Conservation (phyloP, 2,797 vertebrate genomes). For the Pseudotriccus pelzelni region DNA sequence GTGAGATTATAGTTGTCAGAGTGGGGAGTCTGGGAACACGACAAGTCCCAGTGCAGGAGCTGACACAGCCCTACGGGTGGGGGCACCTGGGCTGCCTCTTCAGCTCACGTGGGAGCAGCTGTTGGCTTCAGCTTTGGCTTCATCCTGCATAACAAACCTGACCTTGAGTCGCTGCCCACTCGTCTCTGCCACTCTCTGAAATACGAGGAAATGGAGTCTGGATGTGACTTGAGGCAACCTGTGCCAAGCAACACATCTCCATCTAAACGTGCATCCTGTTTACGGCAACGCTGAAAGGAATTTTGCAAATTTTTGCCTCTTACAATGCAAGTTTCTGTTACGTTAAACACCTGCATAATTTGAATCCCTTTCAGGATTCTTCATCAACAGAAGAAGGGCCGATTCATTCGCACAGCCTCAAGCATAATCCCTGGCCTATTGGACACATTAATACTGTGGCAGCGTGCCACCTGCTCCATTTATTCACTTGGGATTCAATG, state of each 20-base stretch:
- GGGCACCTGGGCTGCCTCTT: too few species aligned
- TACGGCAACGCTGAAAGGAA: not conserved
- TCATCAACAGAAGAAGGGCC: not conserved
- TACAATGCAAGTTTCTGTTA: not conserved
- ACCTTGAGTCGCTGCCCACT: not conserved
- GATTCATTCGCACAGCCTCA: constrained; percentile 25
- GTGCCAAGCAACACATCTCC: not conserved
- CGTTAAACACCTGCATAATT: constrained; percentile 1
- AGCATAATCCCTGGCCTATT: constrained; percentile 18
- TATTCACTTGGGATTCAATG: constrained; percentile 13
- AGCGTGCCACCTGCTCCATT: constrained; percentile 27
- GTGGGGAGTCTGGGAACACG: not conserved
- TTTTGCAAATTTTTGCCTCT: not conserved
- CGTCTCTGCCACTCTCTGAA: not conserved
- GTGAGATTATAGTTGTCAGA: not conserved
- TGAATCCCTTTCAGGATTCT: constrained; percentile 20
- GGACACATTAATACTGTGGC: constrained; percentile 10
- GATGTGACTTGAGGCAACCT: not conserved
- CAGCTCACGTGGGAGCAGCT: not conserved
- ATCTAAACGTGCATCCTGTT: constrained; percentile 9
- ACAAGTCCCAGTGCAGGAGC: accelerated
- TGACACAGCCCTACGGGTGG: not conserved
- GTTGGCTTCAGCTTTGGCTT: accelerated
- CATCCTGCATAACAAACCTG: accelerated
- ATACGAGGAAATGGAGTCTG: not conserved